Evolutionary conservation across 92 coral and sea anemone genomes (phyloP).

Genomic region (Blastomussa wellsi): DNA sequence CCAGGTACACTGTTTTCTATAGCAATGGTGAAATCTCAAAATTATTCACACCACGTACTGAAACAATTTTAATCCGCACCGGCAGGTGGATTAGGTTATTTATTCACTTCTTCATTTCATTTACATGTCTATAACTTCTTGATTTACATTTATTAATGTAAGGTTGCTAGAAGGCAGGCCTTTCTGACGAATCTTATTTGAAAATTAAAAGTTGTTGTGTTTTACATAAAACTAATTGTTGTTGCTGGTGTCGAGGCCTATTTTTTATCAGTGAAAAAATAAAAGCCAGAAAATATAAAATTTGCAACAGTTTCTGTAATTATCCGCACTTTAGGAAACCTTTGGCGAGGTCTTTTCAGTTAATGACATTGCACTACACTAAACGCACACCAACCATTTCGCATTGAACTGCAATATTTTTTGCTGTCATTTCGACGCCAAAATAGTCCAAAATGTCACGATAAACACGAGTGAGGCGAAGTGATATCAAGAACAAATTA

Average conservation of each 20-base stretch:
- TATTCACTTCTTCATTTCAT: background rate
- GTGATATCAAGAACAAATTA: slow-evolving; percentile 8
- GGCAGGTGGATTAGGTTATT: slow-evolving; percentile 30
- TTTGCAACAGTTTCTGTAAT: background rate
- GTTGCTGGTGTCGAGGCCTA: too few relatives aligned
- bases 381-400: background rate
- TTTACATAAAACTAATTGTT: too few relatives aligned
- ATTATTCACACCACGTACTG: background rate
- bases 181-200: background rate
- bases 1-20: background rate
- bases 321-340: background rate
- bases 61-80: background rate
- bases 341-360: background rate
- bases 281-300: background rate
- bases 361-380: background rate
- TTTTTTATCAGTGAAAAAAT: background rate
- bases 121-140: background rate
- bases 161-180: background rate
- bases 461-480: background rate
- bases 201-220: too few relatives aligned
- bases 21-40: background rate
- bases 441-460: background rate
- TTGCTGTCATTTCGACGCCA: background rate
- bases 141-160: background rate
- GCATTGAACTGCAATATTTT: background rate